Evolutionary conservation across 2,797 vertebrate genomes (phyloP).

Genomic region (Buphagus erythrorhynchus): DNA sequence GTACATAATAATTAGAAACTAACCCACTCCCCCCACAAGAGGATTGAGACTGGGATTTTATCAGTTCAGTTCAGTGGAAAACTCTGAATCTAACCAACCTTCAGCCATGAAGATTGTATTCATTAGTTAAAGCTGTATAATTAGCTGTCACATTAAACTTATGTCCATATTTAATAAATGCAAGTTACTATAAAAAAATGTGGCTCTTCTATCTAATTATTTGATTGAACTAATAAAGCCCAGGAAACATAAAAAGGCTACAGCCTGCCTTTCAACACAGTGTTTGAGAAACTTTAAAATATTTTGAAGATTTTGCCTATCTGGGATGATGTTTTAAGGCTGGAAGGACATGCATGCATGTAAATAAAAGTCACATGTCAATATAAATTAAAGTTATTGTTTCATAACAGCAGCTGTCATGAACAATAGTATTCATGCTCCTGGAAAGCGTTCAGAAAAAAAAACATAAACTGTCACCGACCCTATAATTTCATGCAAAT

Average conservation of each 20-base stretch:
- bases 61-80: neutral
- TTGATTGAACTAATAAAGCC: conserved; percentile 8
- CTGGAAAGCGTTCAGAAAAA: neutral
- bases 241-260: neutral
- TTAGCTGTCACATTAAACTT: conserved; percentile 51
- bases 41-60: conserved; percentile 18
- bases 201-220: conserved; percentile 3
- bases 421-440: neutral
- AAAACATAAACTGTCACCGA: neutral
- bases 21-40: neutral
- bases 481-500: neutral
- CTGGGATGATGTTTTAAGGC: neutral
- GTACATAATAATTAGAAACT: conserved; percentile 40
- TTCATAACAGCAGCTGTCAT: neutral
- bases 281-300: neutral
- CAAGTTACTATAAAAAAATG: neutral
- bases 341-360: neutral
- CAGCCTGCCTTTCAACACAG: neutral
- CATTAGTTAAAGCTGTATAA: conserved; percentile 34
- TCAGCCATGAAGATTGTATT: neutral
- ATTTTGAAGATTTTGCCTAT: neutral
- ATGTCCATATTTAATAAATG: neutral
- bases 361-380: neutral
- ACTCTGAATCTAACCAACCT: neutral
- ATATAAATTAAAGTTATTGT: neutral